Conservation (phyloP, 2,888 invertebrate species). For the Drosophila putrida region DNA sequence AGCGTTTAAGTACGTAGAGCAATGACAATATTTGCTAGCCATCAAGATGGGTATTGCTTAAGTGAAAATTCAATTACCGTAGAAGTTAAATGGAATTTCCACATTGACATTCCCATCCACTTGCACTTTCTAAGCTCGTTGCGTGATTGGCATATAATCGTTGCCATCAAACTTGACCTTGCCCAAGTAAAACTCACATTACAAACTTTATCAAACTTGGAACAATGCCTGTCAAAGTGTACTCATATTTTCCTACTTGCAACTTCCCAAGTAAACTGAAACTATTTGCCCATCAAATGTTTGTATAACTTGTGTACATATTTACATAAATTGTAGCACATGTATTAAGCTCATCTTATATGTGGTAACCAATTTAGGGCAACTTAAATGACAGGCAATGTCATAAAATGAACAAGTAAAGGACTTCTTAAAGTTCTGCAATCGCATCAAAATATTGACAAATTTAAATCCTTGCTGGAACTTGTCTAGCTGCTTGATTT, state of each 20-base stretch:
- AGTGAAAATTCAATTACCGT: constrained; percentile 71
- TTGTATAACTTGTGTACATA: constrained; percentile 4
- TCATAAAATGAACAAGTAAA: constrained; percentile 15
- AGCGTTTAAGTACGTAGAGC: constrained; percentile 59
- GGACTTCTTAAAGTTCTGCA: constrained; percentile 44
- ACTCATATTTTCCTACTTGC: constrained; percentile 5
- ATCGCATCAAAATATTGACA: constrained; percentile 44
- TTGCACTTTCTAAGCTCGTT: neutral
- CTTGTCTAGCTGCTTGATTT: constrained; percentile 52
- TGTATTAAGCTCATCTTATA: constrained; percentile 11
- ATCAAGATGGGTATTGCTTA: constrained; percentile 32
- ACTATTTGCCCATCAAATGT: constrained; percentile 20
- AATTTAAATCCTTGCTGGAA: constrained; percentile 41
- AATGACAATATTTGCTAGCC: constrained; percentile 58
- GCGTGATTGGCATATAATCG: constrained; percentile 27
- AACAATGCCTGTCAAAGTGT: constrained; percentile 14
- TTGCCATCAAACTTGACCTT: constrained; percentile 12
- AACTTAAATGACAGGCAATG: constrained; percentile 29
- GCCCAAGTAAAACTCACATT: neutral
- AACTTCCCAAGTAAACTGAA: constrained; percentile 4
- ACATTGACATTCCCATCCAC: neutral
- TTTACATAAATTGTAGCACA: constrained; percentile 23
- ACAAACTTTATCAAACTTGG: constrained; percentile 11
- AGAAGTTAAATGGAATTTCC: constrained; percentile 46
- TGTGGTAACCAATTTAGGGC: neutral